A percentile compares a stretch with the other conserved stretches of the same genome.
These are phyloP conservation scores for Ovis canadensis DNA, from an alignment of 2,113 vertebrate species.

Conservation along the genomic window DNA sequence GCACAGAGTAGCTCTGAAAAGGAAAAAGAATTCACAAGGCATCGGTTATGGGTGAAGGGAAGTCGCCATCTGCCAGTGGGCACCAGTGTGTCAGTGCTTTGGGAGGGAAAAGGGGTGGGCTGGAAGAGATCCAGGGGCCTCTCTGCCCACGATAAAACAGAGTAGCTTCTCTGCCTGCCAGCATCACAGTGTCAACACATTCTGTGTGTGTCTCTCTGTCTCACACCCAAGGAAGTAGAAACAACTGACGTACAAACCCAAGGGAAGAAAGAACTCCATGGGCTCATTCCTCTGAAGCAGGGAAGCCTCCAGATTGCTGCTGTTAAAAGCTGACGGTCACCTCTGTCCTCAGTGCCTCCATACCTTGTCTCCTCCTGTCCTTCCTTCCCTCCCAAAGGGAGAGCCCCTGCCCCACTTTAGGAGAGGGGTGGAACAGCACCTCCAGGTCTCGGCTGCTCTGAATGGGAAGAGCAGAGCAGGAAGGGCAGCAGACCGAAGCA, in stretches of 20 bases:
- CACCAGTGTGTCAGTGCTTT: not conserved
- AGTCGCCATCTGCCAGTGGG: constrained; percentile 53
- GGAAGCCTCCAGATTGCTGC: not conserved
- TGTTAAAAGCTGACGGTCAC: not conserved
- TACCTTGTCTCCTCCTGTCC: not conserved
- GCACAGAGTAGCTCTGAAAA: constrained; percentile 3
- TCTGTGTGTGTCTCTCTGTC: constrained; percentile 38
- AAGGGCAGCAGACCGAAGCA: not conserved
- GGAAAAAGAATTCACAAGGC: constrained; percentile 32
- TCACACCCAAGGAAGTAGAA: constrained; percentile 39
- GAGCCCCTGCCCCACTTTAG: not conserved
- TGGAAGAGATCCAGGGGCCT: constrained; percentile 40
- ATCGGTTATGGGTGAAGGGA: not conserved
- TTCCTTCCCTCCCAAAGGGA: not conserved
- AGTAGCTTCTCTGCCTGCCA: constrained; percentile 49
- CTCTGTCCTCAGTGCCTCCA: not conserved
- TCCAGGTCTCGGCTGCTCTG: not conserved
- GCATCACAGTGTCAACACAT: constrained; percentile 48
- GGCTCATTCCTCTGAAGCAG: not conserved
- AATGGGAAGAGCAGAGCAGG: not conserved
- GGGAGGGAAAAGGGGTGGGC: constrained; percentile 26
- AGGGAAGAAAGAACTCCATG: not conserved
- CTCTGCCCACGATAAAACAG: constrained; percentile 47
- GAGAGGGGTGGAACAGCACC: not conserved
- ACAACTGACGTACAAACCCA: not conserved